Evolutionary conservation across 2,113 vertebrate species (phyloP), one percentile per base, ranked within the genome.

Genomic region (Ia io): DNA sequence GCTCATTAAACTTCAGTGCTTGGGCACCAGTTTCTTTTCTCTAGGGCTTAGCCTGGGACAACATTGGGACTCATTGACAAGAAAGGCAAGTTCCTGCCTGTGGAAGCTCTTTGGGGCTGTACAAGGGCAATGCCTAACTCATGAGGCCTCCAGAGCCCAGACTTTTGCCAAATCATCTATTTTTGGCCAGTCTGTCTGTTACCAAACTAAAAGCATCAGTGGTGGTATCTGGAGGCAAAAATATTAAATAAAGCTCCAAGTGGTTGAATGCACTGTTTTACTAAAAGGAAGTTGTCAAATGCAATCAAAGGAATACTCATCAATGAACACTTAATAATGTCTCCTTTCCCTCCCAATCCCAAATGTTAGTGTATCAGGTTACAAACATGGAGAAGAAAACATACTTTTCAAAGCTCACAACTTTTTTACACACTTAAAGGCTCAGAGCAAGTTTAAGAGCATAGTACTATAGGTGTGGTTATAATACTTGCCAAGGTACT

Each of bases 91-190:
- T 5, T 95, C 11, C 63, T 32, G 63, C 92, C 44, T 70, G 47
- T 84, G 77, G 97, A 97, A 74, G 40, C 51, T 91, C 94, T 35
- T 79, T 42, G 71, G 63, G 32, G 74, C 37, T 42, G 88, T 93
- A 74, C 82, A 40, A 96, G 97, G 65, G 69, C 42, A 28, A 53
- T 5, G 18, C 85, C 77, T 77, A 91, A 49, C 67, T 20, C 84
- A 77, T 25, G 10, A 91, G 61, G 6, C 3, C 53, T 77, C 63
- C 40, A 83, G 85, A 97, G 28, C 51, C 37, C 71, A 47, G 9
- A 18, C 18, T 73, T 88, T 59, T 61, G 65, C 70, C 89, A 88
- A 88, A 73, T 51, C 37, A 67, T 56, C 53, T 79, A 63, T 73
- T 70, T 92, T 87, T 63, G 35, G 20, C 42, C 77, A 44, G 78